Base-by-base conservation (phyloP, 2,113 vertebrate genomes). In the Lepus americanus region DNA sequence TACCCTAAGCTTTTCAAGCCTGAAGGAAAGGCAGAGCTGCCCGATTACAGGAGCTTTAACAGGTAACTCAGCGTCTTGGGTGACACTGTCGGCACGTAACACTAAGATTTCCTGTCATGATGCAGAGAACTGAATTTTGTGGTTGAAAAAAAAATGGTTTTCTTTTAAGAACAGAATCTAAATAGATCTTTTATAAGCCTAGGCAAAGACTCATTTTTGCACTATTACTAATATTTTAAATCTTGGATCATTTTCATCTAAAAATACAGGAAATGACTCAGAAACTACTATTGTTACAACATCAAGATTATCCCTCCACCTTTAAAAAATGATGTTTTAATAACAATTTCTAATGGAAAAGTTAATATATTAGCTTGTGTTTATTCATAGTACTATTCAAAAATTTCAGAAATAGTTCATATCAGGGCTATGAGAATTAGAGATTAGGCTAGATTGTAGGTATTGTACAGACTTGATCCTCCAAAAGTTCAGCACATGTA, bases 1-100 rank as follows among this genome's bases (percentile, higher is more conserved):
- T 98, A 98, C 93, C 96, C 98, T 10, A 98, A 97, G 96, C 96
- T 99, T 96, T 98, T 99, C 78, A 97, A 98, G 95, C 99, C 99
- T 2, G 98, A 98, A 96, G 98, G 98, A 86, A 98, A 94, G 93
- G 87, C 98, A 1, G 98, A 99, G 23, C 96, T 98, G 53, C 99
- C 98, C 1, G 98, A 99, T 61, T 99, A 99, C 97, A 99, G 99
- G 95, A 99, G 99, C 97, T 99, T 99, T 97, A 99, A 99, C 98
- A 99, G 99, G 99, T 99, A 99, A 98, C 83, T 95, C 53, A 33
- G 9, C 82, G 83, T 72, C 76, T 31, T 16, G 64, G 19, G 7
- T 39, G 79, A 70, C 59, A 89, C 66, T 80, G 76, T 13, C 1
- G 55, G 49, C 14, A 1, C 25, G 55, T 55, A 89, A 92, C 55